Percentiles rank a stretch among this genome's conserved stretches.
Conservation (phyloP, 2,113 vertebrate species). For the Petrocephalus microphthalmus region DNA sequence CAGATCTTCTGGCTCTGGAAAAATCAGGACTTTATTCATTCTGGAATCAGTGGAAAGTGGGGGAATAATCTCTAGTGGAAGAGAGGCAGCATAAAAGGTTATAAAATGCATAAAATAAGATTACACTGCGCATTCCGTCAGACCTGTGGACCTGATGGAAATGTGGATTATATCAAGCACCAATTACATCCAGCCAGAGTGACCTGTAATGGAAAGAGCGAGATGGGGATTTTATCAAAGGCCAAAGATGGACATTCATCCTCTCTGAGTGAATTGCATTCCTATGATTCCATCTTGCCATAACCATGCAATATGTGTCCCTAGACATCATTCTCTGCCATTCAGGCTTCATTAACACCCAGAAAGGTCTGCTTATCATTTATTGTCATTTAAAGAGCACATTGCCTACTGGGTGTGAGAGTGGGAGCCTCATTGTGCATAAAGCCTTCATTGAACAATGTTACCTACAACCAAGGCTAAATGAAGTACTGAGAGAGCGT, state of each 20-base stretch:
- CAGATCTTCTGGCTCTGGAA: slow-evolving; percentile 8
- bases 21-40: slow-evolving; percentile 27
- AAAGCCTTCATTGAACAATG: not conserved
- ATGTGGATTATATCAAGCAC: slow-evolving; percentile 33
- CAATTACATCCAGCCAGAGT: slow-evolving; percentile 12
- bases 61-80: slow-evolving; percentile 10
- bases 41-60: slow-evolving; percentile 27
- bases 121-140: slow-evolving; percentile 24
- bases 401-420: not conserved
- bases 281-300: not conserved
- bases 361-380: not conserved
- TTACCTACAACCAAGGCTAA: not conserved
- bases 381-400: not conserved
- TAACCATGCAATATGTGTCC: not conserved
- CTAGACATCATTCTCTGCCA: not conserved
- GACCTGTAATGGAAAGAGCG: slow-evolving; percentile 35
- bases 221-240: slow-evolving; percentile 24
- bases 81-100: slow-evolving; percentile 1
- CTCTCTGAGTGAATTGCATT: not conserved
- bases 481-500: not conserved
- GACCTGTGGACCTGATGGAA: slow-evolving; percentile 17
- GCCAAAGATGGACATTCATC: not conserved
- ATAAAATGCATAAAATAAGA: not conserved
- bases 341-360: not conserved
- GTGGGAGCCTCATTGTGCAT: not conserved